Evolutionary conservation across 2,888 invertebrate genomes (phyloP).

Genomic region (Heliconius charithonia): DNA sequence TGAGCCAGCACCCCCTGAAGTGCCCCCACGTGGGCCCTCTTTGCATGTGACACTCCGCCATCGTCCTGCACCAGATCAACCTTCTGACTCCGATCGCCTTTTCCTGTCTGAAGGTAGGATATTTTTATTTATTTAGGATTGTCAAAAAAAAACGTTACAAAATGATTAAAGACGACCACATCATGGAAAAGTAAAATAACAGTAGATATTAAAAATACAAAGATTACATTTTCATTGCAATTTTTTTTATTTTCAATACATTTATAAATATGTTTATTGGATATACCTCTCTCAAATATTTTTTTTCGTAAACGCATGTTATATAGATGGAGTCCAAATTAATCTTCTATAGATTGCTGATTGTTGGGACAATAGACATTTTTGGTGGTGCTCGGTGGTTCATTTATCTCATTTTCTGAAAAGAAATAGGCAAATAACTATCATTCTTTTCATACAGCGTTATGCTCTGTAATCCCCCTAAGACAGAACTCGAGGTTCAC

Average conservation of each 20-base stretch:
- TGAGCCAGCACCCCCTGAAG: constrained; percentile 93
- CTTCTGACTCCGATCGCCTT: constrained; percentile 75
- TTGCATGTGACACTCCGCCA: constrained; percentile 86
- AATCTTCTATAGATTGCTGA: neutral
- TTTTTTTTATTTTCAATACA: no score
- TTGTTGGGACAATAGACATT: constrained; percentile 21
- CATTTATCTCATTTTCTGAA: constrained; percentile 36
- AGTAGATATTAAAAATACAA: no score
- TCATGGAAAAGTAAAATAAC: no score
- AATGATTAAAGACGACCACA: no score
- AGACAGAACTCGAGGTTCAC: neutral
- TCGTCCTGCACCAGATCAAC: constrained; percentile 77
- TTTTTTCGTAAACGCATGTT: neutral
- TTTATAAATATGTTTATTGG: no score
- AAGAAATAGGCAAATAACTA: constrained; percentile 41
- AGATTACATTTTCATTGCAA: no score
- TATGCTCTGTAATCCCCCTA: constrained; percentile 31
- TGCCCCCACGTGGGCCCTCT: constrained; percentile 93
- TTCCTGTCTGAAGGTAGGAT: constrained; percentile 77
- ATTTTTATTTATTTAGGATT: neutral
- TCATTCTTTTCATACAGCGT: constrained; percentile 43
- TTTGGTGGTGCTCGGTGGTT: constrained; percentile 25
- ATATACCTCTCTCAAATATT: no score
- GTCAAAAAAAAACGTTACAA: no score
- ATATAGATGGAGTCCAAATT: neutral